A percentile compares a stretch with the other conserved stretches of the same genome.
Evolutionary conservation across 2,113 vertebrate species (phyloP).

Genomic region (Poicephalus gulielmi): DNA sequence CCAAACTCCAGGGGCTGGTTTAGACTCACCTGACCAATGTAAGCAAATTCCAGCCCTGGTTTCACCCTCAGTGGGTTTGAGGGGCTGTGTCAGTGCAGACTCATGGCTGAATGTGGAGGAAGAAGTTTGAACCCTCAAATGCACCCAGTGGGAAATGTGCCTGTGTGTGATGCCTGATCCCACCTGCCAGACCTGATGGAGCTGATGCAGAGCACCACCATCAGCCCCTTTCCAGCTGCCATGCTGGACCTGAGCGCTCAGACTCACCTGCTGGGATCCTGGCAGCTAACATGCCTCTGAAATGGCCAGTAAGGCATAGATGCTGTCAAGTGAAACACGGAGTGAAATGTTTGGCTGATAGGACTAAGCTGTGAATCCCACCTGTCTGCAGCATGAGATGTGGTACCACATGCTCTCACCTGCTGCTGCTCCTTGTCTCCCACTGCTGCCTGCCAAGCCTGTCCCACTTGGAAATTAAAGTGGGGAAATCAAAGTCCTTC

Average conservation of each 20-base stretch:
- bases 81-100: background rate
- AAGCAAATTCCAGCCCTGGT: background rate
- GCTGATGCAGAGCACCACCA: background rate
- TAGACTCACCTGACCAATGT: rapidly evolving
- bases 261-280: background rate
- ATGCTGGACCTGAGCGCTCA: background rate
- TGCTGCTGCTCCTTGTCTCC: rapidly evolving
- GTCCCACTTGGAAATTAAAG: background rate
- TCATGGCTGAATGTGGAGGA: background rate
- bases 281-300: background rate
- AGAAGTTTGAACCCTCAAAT: background rate
- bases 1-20: background rate
- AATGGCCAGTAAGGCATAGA: background rate
- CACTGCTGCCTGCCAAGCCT: background rate
- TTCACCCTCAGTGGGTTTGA: background rate
- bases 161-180: background rate
- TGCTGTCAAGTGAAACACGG: background rate
- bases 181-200: background rate
- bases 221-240: background rate
- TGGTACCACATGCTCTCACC: background rate
- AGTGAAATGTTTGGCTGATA: background rate
- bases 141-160: background rate
- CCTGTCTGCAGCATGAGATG: background rate
- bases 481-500: slow-evolving; percentile 21
- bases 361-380: background rate